Conservation (phyloP, 2,888 invertebrate species). For the Sminthurinus aureus region DNA sequence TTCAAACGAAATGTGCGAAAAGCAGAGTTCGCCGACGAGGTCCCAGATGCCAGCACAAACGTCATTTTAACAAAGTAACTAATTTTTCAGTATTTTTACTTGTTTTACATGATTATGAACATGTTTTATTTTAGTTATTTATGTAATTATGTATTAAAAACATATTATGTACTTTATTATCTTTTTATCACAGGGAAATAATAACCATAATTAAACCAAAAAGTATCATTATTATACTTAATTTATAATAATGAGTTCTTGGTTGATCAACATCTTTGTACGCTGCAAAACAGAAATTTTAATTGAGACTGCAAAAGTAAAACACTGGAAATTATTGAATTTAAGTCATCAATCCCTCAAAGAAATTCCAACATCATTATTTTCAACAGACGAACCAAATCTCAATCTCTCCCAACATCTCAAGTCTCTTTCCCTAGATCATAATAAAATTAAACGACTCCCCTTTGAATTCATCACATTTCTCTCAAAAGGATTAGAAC, state of each 20-base stretch:
- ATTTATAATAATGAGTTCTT: background rate
- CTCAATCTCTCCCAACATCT: background rate
- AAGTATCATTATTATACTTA: background rate
- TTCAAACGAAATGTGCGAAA: background rate
- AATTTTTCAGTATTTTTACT: no score
- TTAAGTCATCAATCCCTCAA: background rate
- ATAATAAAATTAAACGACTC: background rate
- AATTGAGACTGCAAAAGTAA: background rate
- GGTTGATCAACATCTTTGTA: background rate
- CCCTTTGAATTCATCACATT: background rate
- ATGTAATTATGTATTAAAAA: no score
- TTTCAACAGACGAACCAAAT: background rate
- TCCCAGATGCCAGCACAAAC: background rate
- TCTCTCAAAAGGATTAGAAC: background rate
- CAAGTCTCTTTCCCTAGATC: background rate
- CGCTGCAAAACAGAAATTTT: background rate
- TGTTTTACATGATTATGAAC: no score
- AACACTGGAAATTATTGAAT: background rate
- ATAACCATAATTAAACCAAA: background rate
- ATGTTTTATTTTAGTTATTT: no score
- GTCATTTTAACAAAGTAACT: background rate
- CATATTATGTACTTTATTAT: no score
- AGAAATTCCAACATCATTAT: background rate
- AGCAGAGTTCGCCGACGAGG: background rate
- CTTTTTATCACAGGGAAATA: background rate